phyloP scores from a whole-genome alignment of 1,140 invertebrate genomes.

The Drosophila repleta region DNA sequence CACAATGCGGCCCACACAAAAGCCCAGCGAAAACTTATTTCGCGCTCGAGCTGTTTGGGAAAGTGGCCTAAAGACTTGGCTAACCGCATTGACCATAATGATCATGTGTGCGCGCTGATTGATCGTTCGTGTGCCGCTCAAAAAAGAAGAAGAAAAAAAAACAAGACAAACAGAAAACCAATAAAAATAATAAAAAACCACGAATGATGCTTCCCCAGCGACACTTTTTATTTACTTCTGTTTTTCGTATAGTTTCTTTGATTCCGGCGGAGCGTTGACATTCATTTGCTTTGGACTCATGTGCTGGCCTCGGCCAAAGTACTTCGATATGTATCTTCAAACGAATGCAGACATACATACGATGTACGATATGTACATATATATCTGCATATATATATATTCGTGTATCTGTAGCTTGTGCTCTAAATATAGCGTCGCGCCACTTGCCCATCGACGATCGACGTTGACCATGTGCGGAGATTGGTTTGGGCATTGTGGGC shows the following conservation, averaged over 20 bases:
- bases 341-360: background rate
- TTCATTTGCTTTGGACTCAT: slow-evolving; percentile 43
- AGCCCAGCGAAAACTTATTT: slow-evolving; percentile 30
- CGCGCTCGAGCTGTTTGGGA: slow-evolving; percentile 14
- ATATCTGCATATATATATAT: background rate
- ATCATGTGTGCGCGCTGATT: slow-evolving; percentile 58
- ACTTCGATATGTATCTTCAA: slow-evolving; percentile 43
- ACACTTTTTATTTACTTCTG: slow-evolving; percentile 37
- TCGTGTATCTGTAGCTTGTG: slow-evolving; percentile 47
- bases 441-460: slow-evolving; percentile 35
- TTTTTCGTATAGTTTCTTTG: slow-evolving; percentile 27
- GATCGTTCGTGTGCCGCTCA: slow-evolving; percentile 65
- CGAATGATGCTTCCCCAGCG: slow-evolving; percentile 29
- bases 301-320: slow-evolving; percentile 44
- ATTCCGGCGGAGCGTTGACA: slow-evolving; percentile 48
- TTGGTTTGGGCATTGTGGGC: slow-evolving; percentile 45
- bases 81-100: slow-evolving; percentile 34
- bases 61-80: slow-evolving; percentile 60
- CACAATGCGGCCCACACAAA: slow-evolving; percentile 43
- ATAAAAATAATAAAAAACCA: slow-evolving; percentile 16
- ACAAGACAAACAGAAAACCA: slow-evolving; percentile 1
- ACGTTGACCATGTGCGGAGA: slow-evolving; percentile 64
- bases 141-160: slow-evolving; percentile 34
- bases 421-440: slow-evolving; percentile 65
- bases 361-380: slow-evolving; percentile 11